Base-by-base conservation (phyloP, 92 coral and sea anemone species). In the Pocillopora grandis region DNA sequence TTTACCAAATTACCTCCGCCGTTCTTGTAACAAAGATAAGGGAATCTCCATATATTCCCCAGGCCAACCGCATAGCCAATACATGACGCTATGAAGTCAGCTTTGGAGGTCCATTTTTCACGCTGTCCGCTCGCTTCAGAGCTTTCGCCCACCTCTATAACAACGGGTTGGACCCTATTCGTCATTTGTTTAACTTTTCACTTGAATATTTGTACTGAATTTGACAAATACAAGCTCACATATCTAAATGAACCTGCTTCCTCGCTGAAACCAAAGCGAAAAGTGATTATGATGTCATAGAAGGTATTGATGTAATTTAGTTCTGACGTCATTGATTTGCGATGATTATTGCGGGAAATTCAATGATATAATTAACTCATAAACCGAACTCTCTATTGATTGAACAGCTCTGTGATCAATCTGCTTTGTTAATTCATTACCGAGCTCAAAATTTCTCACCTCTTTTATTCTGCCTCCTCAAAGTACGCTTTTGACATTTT, bases 11-110 rank as follows among this genome's bases (percentile, higher is more conserved):
- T 81, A 84, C 87, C 81, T 74, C 81, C 87, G 37, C 87, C 87
- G 37, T 84, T 84, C 65, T 74, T 76, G 80, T 84, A 75, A 58
- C 87, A 84, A 49, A 84, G 81, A 23, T 84, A 84, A 0, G 87
- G 87, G 31, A 84, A 84, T 23, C 87, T 63, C 87, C 87, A 84
- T 16, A 84, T 33, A 48, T 84, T 84, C 18, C 87, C 87, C 9
- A 84, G 65, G 14, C 87, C 87, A 23, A 84, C 81, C 7, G 81
- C 67, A 76, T 84, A 84, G 33, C 80, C 87, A 52, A 75, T 61
- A 57, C 81, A 84, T 12, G 87, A 75, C 73, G 76, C 62, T 36
- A 83, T 83, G 10, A 84, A 84, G 58, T 84, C 73, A 4, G 87
- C 79, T 52, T 84, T 84, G 23, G 67, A 48, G 57, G 87, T 84